Conservation (phyloP, 2,888 invertebrate genomes). For the Embidobia sp. region DNA sequence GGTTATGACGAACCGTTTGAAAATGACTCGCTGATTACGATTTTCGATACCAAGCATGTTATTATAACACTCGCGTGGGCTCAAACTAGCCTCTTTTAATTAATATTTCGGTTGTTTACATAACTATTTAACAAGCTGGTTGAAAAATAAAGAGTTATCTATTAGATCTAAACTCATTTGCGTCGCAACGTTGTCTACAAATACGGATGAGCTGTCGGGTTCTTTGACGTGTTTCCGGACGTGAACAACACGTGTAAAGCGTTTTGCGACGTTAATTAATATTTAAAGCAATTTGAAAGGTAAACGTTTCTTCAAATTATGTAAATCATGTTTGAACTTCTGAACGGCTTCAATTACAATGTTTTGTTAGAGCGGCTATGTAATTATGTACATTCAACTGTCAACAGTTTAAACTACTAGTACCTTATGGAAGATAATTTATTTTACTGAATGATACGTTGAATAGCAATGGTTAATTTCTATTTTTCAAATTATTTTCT, state of each 20-base stretch:
- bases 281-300: neutral
- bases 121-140: conserved; percentile 13
- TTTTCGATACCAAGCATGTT: neutral
- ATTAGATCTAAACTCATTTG: conserved; percentile 42
- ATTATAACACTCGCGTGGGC: conserved; percentile 36
- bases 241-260: conserved; percentile 13
- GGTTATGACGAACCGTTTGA: conserved; percentile 1
- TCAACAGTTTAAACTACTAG: too few species aligned
- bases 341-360: too few species aligned
- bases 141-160: conserved; percentile 7
- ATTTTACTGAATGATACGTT: too few species aligned
- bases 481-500: too few species aligned
- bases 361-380: too few species aligned
- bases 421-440: too few species aligned
- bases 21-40: neutral
- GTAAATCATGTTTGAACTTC: too few species aligned
- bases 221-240: conserved; percentile 7
- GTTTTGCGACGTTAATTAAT: conserved; percentile 4
- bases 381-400: too few species aligned
- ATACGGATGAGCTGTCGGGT: conserved; percentile 19
- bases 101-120: conserved; percentile 42
- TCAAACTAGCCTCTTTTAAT: conserved; percentile 7
- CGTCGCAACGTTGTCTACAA: conserved; percentile 11
- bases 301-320: neutral
- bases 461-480: too few species aligned